Base-by-base conservation (phyloP, 2,888 invertebrate genomes). In the Sarcophaga rosellei region DNA sequence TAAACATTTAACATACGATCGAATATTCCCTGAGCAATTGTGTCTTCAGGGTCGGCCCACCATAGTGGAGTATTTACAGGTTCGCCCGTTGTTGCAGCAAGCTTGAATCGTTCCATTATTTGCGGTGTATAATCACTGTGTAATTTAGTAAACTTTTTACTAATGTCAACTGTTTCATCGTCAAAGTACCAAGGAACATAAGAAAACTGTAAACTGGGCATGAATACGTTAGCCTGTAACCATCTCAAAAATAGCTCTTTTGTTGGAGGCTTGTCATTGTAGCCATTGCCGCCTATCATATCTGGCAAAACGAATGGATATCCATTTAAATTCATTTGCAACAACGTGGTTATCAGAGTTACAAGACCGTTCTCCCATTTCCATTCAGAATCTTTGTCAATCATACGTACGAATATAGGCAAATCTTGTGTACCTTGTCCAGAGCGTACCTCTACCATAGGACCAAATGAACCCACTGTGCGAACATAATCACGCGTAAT, bases 11-110 rank as follows among this genome's bases (percentile, higher is more conserved):
- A 90, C 92, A 91, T 92, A 95, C 95, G 94, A 89, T 95, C 95
- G 92, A 94, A 94, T 81, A 94, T 94, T 74, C 91, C 90, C n/a
- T 94, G 93, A 0, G 97, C 96, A 21, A 94, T 94, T 35, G 91
- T 90, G 90, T 97, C 96, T 0, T 91, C 92, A 0, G 97, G 97
- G 89, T 95, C 96, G 0, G 96, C 91, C 97, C 97, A 98, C 98
- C 98, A 98, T 59, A 98, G 94, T 0, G 98, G 98, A 3, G 96
- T 94, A 93, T 97, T 97, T 15, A 97, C 95, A 0, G 97, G 97
- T 3, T 94, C 94, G 1, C 97, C 97, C 1, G 94, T 94, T 2
- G 89, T 88, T 0, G 95, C 94, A 0, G 95, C 94, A 6, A 94
- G 92, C 73, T 95, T 90, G 94, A 96, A 96, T 0, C 95, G 95